These are phyloP conservation scores for Pleuronectes platessa DNA, from an alignment of 2,113 vertebrate genomes.

Conservation along the genomic window DNA sequence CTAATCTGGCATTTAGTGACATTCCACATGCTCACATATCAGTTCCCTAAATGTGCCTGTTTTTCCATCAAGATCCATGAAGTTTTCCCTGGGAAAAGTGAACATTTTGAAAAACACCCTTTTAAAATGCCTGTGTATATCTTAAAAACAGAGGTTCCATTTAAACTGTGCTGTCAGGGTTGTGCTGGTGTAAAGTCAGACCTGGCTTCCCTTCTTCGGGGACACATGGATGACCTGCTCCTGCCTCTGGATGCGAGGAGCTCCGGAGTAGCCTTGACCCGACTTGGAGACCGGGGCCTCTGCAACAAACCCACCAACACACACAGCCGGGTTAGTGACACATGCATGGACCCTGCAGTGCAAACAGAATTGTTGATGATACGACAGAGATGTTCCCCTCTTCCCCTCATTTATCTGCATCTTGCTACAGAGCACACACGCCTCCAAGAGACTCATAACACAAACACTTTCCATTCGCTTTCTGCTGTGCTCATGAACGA, in stretches of 20 bases:
- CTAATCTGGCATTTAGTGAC: no score
- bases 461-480: slow-evolving; percentile 31
- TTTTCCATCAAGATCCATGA: no score
- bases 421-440: slow-evolving; percentile 24
- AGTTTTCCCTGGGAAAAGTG: no score
- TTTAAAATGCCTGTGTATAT: no score
- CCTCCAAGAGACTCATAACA: slow-evolving; percentile 16
- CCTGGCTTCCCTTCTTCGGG: slow-evolving; percentile 96
- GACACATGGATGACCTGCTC: slow-evolving; percentile 97
- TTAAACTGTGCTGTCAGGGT: neutral
- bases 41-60: no score
- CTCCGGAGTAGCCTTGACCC: slow-evolving; percentile 91
- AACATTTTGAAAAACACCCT: no score
- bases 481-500: slow-evolving; percentile 23
- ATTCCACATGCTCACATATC: no score
- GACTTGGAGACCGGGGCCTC: slow-evolving; percentile 86
- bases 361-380: slow-evolving; percentile 41
- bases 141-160: no score
- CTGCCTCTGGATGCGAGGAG: slow-evolving; percentile 93
- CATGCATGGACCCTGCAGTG: slow-evolving; percentile 31
- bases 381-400: slow-evolving; percentile 14
- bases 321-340: slow-evolving; percentile 26
- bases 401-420: slow-evolving; percentile 24
- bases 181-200: slow-evolving; percentile 71
- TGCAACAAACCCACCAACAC: slow-evolving; percentile 72